Percentiles rank a stretch among this genome's conserved stretches.
Evolutionary conservation across 2,113 vertebrate genomes (phyloP).

Genomic region (Pampusana beccarii): DNA sequence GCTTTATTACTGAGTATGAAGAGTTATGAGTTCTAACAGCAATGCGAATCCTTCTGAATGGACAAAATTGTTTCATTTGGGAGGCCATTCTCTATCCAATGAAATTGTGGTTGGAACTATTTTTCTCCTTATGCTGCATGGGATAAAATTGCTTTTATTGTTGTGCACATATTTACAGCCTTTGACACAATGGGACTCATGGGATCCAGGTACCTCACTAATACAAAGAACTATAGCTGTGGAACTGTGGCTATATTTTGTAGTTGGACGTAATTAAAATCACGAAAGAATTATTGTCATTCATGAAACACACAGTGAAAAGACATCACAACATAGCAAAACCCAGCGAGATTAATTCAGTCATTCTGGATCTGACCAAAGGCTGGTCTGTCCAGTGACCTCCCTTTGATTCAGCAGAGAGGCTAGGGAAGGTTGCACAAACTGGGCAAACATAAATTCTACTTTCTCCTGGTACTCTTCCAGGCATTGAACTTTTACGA

Average conservation of each 20-base stretch:
- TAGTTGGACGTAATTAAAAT: neutral
- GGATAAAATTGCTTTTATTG: neutral
- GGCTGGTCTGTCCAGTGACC: neutral
- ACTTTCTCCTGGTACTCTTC: neutral
- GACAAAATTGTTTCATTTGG: neutral
- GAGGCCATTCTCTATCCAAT: neutral
- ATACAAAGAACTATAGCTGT: neutral
- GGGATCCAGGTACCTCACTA: neutral
- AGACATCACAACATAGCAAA: neutral
- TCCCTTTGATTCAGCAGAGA: neutral
- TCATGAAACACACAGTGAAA: neutral
- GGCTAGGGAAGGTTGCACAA: neutral
- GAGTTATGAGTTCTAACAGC: neutral
- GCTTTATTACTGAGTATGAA: slow-evolving; percentile 5
- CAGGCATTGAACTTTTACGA: neutral
- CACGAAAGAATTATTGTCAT: neutral
- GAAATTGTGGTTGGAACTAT: neutral
- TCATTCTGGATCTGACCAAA: neutral
- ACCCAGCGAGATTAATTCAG: neutral
- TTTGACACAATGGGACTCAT: neutral
- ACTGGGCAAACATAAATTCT: neutral
- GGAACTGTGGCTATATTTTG: rapidly evolving
- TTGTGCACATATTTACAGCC: neutral
- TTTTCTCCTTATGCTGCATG: neutral
- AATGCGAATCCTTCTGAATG: neutral